Evolutionary conservation across 2,797 vertebrate genomes (phyloP), one percentile per base, ranked within the genome.

Genomic region (Meriones psammophilus): DNA sequence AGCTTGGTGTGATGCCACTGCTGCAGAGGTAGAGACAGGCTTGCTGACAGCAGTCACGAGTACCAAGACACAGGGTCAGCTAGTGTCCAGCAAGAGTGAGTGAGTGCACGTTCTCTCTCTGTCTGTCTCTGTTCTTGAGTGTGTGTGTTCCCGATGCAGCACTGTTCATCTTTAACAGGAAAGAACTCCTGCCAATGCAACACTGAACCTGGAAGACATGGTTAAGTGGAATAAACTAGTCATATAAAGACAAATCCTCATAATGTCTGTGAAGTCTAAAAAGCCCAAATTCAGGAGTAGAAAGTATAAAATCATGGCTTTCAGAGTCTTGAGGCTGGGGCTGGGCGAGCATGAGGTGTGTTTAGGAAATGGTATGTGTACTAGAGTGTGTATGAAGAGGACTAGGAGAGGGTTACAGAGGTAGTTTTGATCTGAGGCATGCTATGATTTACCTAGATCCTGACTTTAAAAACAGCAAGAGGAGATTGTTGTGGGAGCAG

Each of bases 381-480:
- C n/a, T 92, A 17, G 33, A 83, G 66, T 94, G 28, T 60, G 3
- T 17, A 8, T 78, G 60, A 79, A 12, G 4, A 50, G 77, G 9
- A 81, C 22, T 84, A 64, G 54, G 28, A 28, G 69, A 28, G 17
- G 10, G 50, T 30, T 73, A 24, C 1, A 68, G 68, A 79, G 33
- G 84, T 92, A 36, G 42, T 97, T 95, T 91, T 88, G 4, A 91
- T 69, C 33, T 73, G 22, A 85, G 64, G 7, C 64, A 68, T 87
- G 50, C 5, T 50, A 50, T 8, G 17, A 42, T 92, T 36, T 73
- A 30, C 74, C 28, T 71, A 83, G 28, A 88, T 80, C 56, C 17
- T 85, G 66, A 76, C 73, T 91, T 92, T 79, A 91, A 69, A 87
- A 94, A 78, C 36, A 90, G 81, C 66, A 69, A 69, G 58, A 77